Evolutionary conservation across 2,113 vertebrate genomes (phyloP), one percentile per base, ranked within the genome.

Genomic region (Malurus melanocephalus): DNA sequence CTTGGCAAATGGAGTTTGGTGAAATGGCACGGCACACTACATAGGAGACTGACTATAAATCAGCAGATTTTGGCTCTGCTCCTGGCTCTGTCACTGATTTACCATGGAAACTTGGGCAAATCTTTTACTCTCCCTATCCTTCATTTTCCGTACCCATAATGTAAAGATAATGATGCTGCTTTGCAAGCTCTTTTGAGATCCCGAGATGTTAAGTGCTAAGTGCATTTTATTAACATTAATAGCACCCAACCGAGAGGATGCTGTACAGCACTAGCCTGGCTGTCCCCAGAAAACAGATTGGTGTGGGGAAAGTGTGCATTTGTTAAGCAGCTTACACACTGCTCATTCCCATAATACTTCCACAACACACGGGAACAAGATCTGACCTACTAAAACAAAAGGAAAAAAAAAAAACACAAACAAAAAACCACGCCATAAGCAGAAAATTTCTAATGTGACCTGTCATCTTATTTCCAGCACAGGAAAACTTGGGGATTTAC

Each of bases 141-240:
- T 95, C 94, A 93, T 93, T 87, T 87, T 90, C 77, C 0, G 6
- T 82, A 55, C 67, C 60, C 83, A 33, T 95, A 94, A 94, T 93
- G 88, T 96, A 93, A 96, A 96, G 92, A 94, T 93, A 95, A 95
- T 93, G 92, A 91, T 94, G 92, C 84, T 94, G 92, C 90, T 88
- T 87, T 90, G 77, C 92, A 87, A 94, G 84, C 93, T 94, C 93
- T 95, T 96, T 83, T 71, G 93, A 96, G 90, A 96, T 94, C 83
- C 90, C 8, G 60, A 88, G 84, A 94, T 94, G 84, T 93, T 93
- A 95, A 96, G 86, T 94, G 88, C 80, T 93, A 94, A 91, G 86
- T 90, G 90, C 88, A 87, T 94, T 95, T 94, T 95, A 93, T 94
- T 94, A 96, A 94, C 93, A 94, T 95, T 93, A 95, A 94, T 92